Conservation (phyloP, 2,888 invertebrate genomes). For the Odontothrips loti region DNA sequence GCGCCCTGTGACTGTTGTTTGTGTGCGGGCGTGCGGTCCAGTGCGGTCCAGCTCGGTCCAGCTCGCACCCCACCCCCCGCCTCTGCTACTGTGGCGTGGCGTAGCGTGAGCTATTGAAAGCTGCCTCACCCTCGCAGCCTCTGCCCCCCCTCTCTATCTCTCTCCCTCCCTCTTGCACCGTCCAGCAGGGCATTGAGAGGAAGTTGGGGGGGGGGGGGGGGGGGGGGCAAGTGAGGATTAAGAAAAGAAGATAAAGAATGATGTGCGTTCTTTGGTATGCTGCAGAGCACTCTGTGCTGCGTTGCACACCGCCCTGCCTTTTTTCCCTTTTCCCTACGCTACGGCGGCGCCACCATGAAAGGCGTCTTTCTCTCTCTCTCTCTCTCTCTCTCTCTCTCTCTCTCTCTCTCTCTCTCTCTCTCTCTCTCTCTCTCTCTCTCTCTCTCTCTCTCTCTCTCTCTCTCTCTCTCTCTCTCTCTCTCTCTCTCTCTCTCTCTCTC, state of each 20-base stretch:
- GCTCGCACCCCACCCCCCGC: conserved; percentile 30
- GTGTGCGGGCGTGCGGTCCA: conserved; percentile 39
- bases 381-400: conserved; percentile 27
- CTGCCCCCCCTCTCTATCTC: not conserved
- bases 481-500: conserved; percentile 13
- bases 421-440: not conserved
- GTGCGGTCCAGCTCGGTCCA: conserved; percentile 41
- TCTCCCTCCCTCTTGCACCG: conserved; percentile 27
- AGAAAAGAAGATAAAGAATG: conserved; percentile 23
- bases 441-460: conserved; percentile 27
- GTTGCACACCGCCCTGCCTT: not conserved
- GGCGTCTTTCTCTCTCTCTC: conserved; percentile 28
- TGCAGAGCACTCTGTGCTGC: not conserved
- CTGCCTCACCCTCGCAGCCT: conserved; percentile 31
- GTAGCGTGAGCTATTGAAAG: conserved; percentile 7
- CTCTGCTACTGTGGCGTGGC: conserved; percentile 25
- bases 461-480: conserved; percentile 25
- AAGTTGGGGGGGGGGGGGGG: conserved; percentile 22
- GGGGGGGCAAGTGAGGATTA: not conserved
- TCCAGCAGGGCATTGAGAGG: not conserved
- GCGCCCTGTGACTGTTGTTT: not conserved
- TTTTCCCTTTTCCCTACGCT: not conserved
- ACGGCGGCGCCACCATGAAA: no score
- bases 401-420: not conserved
- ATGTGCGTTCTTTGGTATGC: conserved; percentile 15